These are phyloP conservation scores for Lasioglossum morio DNA, from an alignment of 2,888 invertebrate species.

Conservation along the genomic window DNA sequence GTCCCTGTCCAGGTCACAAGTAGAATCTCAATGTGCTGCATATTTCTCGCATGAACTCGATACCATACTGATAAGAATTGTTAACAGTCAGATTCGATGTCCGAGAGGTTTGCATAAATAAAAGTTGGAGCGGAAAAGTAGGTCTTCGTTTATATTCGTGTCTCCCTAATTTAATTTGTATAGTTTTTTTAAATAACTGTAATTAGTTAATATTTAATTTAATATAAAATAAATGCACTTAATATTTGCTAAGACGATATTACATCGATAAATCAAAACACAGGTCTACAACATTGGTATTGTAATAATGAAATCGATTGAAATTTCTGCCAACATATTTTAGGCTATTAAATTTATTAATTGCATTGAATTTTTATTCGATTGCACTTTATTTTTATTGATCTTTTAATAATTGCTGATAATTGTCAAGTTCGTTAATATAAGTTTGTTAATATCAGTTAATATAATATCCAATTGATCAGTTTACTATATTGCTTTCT, in stretches of 20 bases:
- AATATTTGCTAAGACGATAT: not conserved
- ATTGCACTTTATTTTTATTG: not conserved
- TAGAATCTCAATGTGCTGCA: conserved; percentile 43
- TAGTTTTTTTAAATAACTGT: not conserved
- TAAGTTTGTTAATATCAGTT: too few species aligned
- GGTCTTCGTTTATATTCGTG: not conserved
- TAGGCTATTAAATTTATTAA: too few species aligned
- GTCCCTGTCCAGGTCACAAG: conserved; percentile 21
- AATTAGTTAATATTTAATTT: too few species aligned
- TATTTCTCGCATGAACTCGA: conserved; percentile 44
- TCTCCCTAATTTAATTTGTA: not conserved
- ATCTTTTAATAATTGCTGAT: too few species aligned
- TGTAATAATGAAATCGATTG: not conserved
- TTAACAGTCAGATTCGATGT: not conserved
- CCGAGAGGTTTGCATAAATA: not conserved
- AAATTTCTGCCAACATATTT: too few species aligned
- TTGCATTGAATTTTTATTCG: not conserved
- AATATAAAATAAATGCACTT: too few species aligned
- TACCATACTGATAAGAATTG: conserved; percentile 38
- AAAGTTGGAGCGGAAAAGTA: not conserved
- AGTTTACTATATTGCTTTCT: too few species aligned
- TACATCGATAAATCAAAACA: not conserved
- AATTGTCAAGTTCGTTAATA: too few species aligned
- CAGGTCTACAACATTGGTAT: not conserved
- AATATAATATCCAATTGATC: too few species aligned